A percentile compares a stretch with the other conserved stretches of the same genome.
Evolutionary conservation across 2,797 vertebrate genomes (phyloP).

Genomic region (Propithecus perrieri): DNA sequence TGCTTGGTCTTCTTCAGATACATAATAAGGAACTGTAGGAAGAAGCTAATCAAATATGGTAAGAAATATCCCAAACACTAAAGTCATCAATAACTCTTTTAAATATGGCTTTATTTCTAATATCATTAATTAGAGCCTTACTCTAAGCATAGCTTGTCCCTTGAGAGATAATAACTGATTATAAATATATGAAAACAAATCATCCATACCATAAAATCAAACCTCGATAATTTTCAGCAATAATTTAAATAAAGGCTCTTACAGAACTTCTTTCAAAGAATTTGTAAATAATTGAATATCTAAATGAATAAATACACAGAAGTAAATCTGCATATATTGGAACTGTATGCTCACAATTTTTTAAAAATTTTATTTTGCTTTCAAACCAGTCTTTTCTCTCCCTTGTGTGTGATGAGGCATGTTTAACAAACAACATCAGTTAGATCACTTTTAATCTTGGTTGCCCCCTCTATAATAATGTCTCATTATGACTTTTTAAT

Average conservation of each 20-base stretch:
- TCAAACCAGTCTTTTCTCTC: conserved; percentile 9
- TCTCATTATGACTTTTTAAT: conserved; percentile 76
- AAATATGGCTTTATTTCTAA: neutral
- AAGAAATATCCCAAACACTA: neutral
- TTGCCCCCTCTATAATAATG: conserved; percentile 57
- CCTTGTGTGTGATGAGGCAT: conserved; percentile 4
- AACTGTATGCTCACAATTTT: neutral
- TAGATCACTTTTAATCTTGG: conserved; percentile 57
- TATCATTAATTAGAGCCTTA: neutral
- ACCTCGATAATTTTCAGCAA: neutral
- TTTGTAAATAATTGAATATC: conserved; percentile 33
- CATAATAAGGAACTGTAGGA: neutral
- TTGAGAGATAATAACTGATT: neutral
- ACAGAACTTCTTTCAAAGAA: conserved; percentile 4
- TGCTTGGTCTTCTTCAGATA: neutral
- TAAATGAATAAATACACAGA: neutral
- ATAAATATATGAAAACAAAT: neutral
- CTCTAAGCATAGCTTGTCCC: neutral
- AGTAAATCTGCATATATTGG: neutral
- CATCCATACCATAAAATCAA: neutral
- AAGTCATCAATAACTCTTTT: neutral
- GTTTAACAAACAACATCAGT: conserved; percentile 69
- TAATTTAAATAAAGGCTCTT: conserved; percentile 38
- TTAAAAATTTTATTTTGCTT: conserved; percentile 37
- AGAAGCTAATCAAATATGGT: neutral